Evolutionary conservation across 2,797 vertebrate genomes (phyloP), one percentile per base, ranked within the genome.

Genomic region (Garrulus glandarius): DNA sequence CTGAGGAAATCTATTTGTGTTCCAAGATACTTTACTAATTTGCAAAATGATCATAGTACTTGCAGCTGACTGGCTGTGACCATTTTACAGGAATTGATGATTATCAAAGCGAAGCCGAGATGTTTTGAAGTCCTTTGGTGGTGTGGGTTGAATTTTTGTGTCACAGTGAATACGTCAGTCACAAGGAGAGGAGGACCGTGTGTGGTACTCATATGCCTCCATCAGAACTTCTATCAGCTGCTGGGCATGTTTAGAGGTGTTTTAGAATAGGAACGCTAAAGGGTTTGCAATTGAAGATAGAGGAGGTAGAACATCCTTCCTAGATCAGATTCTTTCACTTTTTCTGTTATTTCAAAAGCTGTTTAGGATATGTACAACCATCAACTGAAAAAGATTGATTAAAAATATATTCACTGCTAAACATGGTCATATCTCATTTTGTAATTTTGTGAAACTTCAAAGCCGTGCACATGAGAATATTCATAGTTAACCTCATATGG

Each of bases 191-290:
- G 12, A 55, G 6, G 32, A 59, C 21, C 4, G 2, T 56, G 13
- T 22, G 23, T 65, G 6, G 26, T 78, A 32, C 10, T 88, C 0
- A 0, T 10, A 3, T 49, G 17, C 11, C 22, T 89, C 47, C 1
- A 1, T 57, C 36, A 39, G 47, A 84, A 65, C 15, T 64, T 69
- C 5, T 36, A 0, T 24, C 1, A 3, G 6, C 34, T 26, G 4
- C 20, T 81, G 44, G 2, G 2, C 77, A 29, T 56, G 26, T 49
- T 83, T 27, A 17, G 27, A 64, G 17, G 19, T 41, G 10, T 24
- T 74, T 77, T 13, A 43, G 59, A 52, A 46, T 11, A 47, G 5
- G 20, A 77, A 32, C 10, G 1, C 16, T 21, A 7, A n/a, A 77
- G 57, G 9, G 24, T 46, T 81, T 71, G n/a, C 7, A 50, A 0